Evolutionary conservation across 2,797 vertebrate genomes (phyloP).

Genomic region (Allochrocebus solatus): DNA sequence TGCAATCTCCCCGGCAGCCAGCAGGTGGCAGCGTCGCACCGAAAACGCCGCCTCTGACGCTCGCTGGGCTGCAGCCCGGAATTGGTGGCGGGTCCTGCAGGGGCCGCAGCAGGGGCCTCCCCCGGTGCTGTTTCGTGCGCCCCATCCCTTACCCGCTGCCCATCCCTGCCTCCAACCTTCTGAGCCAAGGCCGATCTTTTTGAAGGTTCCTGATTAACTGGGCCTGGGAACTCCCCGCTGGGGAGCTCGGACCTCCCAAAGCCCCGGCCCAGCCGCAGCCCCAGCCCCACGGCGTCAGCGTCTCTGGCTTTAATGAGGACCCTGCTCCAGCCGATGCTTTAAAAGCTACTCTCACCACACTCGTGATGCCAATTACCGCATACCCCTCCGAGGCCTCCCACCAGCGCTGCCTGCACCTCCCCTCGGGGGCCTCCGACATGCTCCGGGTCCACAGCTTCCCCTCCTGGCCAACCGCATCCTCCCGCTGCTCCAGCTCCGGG

Average conservation of each 20-base stretch:
- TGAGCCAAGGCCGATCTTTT: rapidly evolving
- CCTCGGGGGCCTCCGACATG: background rate
- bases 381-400: background rate
- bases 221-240: background rate
- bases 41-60: background rate
- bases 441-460: rapidly evolving
- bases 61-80: background rate
- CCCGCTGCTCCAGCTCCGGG: rapidly evolving
- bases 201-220: background rate
- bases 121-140: rapidly evolving
- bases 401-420: background rate
- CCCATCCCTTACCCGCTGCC: too few species aligned
- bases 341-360: too few species aligned
- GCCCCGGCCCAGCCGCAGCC: background rate
- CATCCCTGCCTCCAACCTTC: background rate
- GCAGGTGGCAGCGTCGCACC: conserved; percentile 40
- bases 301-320: background rate
- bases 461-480: background rate
- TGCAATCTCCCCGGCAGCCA: background rate
- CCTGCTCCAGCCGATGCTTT: rapidly evolving
- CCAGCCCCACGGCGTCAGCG: rapidly evolving
- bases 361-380: too few species aligned
- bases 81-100: rapidly evolving
- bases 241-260: too few species aligned
- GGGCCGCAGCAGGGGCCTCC: too few species aligned